Percentiles rank a stretch among this genome's conserved stretches.
These are phyloP conservation scores for Sycophila sp. DNA, from an alignment of 1,140 invertebrate species.

Conservation along the genomic window DNA sequence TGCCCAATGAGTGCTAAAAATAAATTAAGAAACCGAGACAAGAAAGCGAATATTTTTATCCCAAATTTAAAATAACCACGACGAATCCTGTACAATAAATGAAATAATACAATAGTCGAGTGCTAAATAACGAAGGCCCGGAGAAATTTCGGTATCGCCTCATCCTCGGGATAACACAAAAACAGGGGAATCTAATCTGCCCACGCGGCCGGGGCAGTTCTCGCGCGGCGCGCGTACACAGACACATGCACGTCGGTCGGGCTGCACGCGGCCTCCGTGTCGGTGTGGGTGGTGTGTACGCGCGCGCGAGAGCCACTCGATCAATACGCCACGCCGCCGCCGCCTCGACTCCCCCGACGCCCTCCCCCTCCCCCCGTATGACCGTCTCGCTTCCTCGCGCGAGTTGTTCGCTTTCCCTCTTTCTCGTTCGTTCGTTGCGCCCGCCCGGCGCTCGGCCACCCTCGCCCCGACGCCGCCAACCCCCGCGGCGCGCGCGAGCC, in stretches of 20 bases:
- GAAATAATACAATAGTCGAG: too few relatives aligned
- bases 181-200: too few relatives aligned
- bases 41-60: too few relatives aligned
- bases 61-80: too few relatives aligned
- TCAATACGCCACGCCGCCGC: constrained; percentile 66
- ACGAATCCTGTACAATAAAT: too few relatives aligned
- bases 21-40: too few relatives aligned
- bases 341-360: constrained; percentile 48
- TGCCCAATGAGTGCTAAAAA: too few relatives aligned
- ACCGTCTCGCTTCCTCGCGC: constrained; percentile 5
- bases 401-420: constrained; percentile 10
- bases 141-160: too few relatives aligned
- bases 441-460: background rate
- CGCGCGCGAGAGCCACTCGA: constrained; percentile 62
- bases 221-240: background rate
- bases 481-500: background rate
- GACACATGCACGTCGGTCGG: background rate
- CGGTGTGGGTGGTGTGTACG: constrained; percentile 30
- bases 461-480: background rate
- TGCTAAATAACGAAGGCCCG: too few relatives aligned
- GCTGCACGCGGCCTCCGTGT: constrained; percentile 18
- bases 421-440: background rate
- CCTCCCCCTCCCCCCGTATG: constrained; percentile 33
- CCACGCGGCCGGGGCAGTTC: background rate
- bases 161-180: constrained; percentile 8